Conservation (phyloP, 23 tunicate species). For the Styela plicata region DNA sequence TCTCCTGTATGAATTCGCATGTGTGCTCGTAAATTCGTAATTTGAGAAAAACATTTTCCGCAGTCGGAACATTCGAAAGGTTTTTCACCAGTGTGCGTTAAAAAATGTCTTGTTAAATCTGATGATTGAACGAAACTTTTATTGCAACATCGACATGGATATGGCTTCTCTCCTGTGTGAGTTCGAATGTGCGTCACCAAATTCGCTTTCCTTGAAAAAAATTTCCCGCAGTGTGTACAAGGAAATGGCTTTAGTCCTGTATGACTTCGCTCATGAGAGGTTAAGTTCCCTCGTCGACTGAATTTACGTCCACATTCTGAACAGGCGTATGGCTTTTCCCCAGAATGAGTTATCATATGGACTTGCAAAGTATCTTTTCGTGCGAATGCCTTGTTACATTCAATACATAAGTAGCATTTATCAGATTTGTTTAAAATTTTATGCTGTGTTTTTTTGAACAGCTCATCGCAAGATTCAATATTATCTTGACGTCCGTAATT, state of each 20-base stretch:
- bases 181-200: background rate
- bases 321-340: background rate
- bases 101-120: background rate
- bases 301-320: background rate
- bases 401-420: background rate
- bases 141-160: background rate
- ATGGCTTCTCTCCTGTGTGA: background rate
- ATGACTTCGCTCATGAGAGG: background rate
- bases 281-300: background rate
- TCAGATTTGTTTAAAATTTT: background rate
- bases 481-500: background rate
- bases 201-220: background rate
- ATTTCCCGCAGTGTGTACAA: background rate
- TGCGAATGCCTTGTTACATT: background rate
- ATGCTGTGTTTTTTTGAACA: background rate
- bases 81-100: background rate
- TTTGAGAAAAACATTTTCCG: background rate
- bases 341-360: background rate
- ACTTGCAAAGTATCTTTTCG: background rate
- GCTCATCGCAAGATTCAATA: background rate
- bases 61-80: background rate
- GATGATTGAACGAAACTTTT: background rate
- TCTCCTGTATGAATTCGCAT: background rate
- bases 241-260: background rate
- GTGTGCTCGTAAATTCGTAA: background rate